Percentiles rank a stretch among this genome's conserved stretches.
These are phyloP conservation scores for Microctonus hyperodae DNA, from an alignment of 2,888 invertebrate genomes.

Conservation along the genomic window DNA sequence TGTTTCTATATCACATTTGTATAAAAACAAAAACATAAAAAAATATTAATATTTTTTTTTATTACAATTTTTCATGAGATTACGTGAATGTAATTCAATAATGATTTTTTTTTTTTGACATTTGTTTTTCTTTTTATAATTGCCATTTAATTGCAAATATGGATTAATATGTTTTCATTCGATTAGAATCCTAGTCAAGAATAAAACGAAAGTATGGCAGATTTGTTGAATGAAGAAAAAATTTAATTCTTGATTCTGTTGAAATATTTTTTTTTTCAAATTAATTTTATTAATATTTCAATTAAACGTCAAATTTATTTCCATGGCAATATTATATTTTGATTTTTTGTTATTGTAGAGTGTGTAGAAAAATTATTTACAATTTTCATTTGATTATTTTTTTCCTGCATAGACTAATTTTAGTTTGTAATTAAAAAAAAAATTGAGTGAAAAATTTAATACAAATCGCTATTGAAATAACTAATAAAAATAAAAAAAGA, in stretches of 20 bases:
- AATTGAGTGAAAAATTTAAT: conserved; percentile 5
- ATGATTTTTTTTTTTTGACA: not conserved
- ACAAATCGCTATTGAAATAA: not conserved
- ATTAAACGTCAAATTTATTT: too few species aligned
- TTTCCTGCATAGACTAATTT: conserved; percentile 12
- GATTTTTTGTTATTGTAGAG: not conserved
- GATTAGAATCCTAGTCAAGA: conserved; percentile 29
- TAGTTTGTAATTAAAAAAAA: conserved; percentile 21
- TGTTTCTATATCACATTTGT: too few species aligned
- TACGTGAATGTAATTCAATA: not conserved
- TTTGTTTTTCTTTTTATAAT: not conserved
- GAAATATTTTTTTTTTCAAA: not conserved
- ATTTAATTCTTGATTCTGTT: not conserved
- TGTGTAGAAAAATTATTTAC: not conserved
- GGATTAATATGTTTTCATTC: conserved; percentile 2
- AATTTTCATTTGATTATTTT: not conserved
- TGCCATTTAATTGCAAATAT: not conserved
- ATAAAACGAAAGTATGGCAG: conserved; percentile 15
- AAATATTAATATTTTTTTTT: too few species aligned
- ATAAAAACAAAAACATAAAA: too few species aligned
- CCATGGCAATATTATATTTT: too few species aligned
- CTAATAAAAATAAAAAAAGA: conserved; percentile 19
- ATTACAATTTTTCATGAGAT: not conserved
- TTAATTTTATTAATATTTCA: not conserved
- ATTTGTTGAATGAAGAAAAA: conserved; percentile 14